Conservation (phyloP, 2,888 invertebrate species). For the Isoperla grammatica region DNA sequence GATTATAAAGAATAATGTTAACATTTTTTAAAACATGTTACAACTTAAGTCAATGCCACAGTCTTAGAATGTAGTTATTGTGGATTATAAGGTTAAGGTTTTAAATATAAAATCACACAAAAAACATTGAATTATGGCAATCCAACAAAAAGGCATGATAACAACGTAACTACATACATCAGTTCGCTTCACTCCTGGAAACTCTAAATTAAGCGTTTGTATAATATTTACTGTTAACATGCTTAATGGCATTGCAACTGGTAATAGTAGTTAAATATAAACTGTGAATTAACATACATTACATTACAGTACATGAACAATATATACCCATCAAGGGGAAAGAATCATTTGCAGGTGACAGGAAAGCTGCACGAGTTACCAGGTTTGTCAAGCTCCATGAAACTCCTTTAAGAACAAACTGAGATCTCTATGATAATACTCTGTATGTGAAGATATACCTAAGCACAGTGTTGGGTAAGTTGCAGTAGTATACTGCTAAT, state of each 20-base stretch:
- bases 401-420: background rate
- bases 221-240: slow-evolving; percentile 11
- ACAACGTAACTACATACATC: slow-evolving; percentile 3
- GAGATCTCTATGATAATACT: slow-evolving; percentile 15
- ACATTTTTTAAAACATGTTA: background rate
- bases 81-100: background rate
- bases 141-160: slow-evolving; percentile 11
- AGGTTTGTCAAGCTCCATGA: slow-evolving; percentile 7
- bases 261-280: too few relatives aligned
- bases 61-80: background rate
- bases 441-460: slow-evolving; percentile 4
- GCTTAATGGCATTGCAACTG: background rate
- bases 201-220: slow-evolving; percentile 16
- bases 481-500: too few relatives aligned
- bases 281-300: too few relatives aligned
- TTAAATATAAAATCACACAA: slow-evolving; percentile 17
- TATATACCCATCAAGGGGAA: too few relatives aligned
- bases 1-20: too few relatives aligned
- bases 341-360: background rate
- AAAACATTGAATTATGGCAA: slow-evolving; percentile 12
- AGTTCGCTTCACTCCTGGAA: slow-evolving; percentile 10
- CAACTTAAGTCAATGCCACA: background rate
- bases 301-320: too few relatives aligned
- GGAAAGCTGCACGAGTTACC: slow-evolving; percentile 9
- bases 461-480: too few relatives aligned